Percentiles rank a stretch among this genome's conserved stretches.
These are phyloP conservation scores for Ageneiosus marmoratus DNA, from an alignment of 2,113 vertebrate species.

Conservation along the genomic window DNA sequence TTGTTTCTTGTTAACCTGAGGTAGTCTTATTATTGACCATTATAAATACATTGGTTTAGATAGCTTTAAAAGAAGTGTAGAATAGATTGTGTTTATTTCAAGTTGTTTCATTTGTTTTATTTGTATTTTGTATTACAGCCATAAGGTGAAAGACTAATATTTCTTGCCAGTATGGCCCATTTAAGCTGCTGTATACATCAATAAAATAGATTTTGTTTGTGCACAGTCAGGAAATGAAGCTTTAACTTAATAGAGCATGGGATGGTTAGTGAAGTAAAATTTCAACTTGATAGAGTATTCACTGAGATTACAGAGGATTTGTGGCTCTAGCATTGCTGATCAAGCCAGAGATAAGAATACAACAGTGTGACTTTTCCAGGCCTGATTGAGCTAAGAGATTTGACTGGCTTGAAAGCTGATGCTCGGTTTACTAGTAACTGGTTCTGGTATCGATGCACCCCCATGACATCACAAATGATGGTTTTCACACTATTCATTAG, in stretches of 20 bases:
- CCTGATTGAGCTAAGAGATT: neutral
- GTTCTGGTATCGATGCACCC: too few relatives aligned
- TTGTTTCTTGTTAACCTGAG: constrained; percentile 4
- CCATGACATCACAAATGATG: too few relatives aligned
- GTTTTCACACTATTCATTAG: too few relatives aligned
- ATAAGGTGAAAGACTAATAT: neutral
- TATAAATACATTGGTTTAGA: neutral
- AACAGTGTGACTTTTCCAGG: neutral
- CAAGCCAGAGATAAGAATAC: neutral
- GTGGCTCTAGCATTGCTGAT: neutral
- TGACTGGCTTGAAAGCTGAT: neutral
- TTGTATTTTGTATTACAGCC: neutral
- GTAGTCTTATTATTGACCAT: neutral
- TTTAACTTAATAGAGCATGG: neutral
- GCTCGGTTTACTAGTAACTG: neutral
- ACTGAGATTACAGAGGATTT: neutral
- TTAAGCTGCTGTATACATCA: neutral
- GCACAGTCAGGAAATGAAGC: neutral
- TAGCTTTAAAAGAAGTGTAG: neutral
- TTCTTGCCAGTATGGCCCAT: neutral
- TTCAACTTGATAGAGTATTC: neutral
- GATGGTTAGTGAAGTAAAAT: neutral
- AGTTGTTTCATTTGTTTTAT: neutral
- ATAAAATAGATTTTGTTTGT: neutral
- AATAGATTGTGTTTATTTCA: neutral